phyloP scores from a whole-genome alignment of 2,888 invertebrate species.

The Hirtodrosophila trivittata region DNA sequence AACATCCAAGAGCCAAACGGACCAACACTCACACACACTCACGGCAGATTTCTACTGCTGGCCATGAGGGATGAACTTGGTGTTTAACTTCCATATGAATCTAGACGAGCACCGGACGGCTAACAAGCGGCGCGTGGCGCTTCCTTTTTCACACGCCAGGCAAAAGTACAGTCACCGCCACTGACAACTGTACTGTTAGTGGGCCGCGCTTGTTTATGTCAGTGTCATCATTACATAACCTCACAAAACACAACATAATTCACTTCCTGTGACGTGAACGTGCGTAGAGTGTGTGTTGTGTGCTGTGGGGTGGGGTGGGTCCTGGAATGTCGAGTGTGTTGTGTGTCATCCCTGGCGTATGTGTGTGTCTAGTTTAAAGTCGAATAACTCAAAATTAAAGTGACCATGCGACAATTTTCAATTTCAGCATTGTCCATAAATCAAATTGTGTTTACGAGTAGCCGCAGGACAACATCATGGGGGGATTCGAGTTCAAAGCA shows the following conservation, averaged over 20 bases:
- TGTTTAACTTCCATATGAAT: slow-evolving; percentile 60
- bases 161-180: slow-evolving; percentile 77
- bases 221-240: slow-evolving; percentile 75
- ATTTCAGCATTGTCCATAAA: slow-evolving; percentile 72
- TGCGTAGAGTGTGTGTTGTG: slow-evolving; percentile 24
- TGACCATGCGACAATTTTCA: slow-evolving; percentile 82
- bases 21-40: slow-evolving; percentile 20
- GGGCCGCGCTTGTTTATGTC: slow-evolving; percentile 28
- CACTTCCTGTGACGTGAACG: slow-evolving; percentile 75
- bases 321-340: not conserved
- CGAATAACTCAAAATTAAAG: slow-evolving; percentile 83
- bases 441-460: slow-evolving; percentile 72
- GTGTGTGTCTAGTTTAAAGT: slow-evolving; percentile 64
- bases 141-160: slow-evolving; percentile 66
- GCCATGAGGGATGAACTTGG: slow-evolving; percentile 61
- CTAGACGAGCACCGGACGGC: slow-evolving; percentile 21
- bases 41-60: slow-evolving; percentile 20
- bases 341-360: slow-evolving; percentile 32
- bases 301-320: slow-evolving; percentile 10
- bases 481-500: slow-evolving; percentile 55
- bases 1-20: slow-evolving; percentile 45
- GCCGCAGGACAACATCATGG: slow-evolving; percentile 59
- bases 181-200: slow-evolving; percentile 40
- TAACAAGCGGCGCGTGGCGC: slow-evolving; percentile 73
- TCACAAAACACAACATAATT: slow-evolving; percentile 81